Evolutionary conservation across 2,888 invertebrate genomes (phyloP), one percentile per base, ranked within the genome.

Genomic region (Drosophila algonquin): DNA sequence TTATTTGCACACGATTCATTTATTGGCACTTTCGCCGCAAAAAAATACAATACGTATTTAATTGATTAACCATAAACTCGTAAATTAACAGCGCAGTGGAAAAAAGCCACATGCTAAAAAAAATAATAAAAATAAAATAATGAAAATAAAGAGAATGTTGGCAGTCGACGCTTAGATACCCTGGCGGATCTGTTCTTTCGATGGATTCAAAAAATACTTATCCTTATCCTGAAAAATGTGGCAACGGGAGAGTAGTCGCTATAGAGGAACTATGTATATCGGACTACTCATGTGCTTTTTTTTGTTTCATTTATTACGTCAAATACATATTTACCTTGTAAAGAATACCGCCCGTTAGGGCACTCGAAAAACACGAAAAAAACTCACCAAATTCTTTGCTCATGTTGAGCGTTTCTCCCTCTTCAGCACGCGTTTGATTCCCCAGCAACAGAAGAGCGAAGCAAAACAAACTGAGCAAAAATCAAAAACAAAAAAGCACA

Each of bases 301-400:
- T 21, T 10, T 12, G n/a, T 30, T 21, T 10, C 10, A 10, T 24
- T n/a, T 9, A 27, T 30, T 8, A 2, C 0, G 2, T 30, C 8
- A 16, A 16, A 27, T 6, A 32, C 14, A 3, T 0, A 30, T 1
- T 18, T 18, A 18, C 18, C 18, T 18, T 18, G 1, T 18, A 18
- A 18, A 21, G 7, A 53, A 32, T 32, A 32, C 10, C 10, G 10
- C 10, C 32, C 32, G 0, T 32, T 32, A 32, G 10, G 32, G 32
- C 10, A 30, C 1, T 1, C 3, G 24, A 9, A 63, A 30, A 18
- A 18, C 18, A 1, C 18, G 18, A 2, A 30, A 32, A 46, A 8
- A 54, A 70, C 81, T 84, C 48, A 81, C 81, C 85, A 47, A 56
- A 64, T 75, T 77, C 73, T 48, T 59, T 73, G 54, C 60, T 80